Percentiles rank a stretch among this genome's conserved stretches.
These are phyloP conservation scores for Erythrocercus mccallii DNA, from an alignment of 2,113 vertebrate genomes.

Conservation along the genomic window DNA sequence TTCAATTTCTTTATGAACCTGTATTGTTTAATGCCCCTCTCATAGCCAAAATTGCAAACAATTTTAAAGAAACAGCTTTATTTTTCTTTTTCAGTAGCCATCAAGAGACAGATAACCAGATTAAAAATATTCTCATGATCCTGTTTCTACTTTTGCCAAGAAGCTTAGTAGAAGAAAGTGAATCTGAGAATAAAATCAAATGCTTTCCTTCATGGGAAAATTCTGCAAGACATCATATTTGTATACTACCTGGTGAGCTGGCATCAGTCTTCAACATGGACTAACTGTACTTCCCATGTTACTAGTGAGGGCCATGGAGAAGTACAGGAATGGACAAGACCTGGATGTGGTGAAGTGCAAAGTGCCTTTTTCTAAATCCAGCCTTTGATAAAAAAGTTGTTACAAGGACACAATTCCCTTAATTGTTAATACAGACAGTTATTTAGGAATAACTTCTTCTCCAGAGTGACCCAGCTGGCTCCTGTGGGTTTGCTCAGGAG, in stretches of 20 bases:
- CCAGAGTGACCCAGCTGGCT: accelerated
- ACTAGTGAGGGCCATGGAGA: accelerated
- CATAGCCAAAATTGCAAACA: neutral
- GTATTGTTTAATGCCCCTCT: neutral
- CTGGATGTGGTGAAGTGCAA: neutral
- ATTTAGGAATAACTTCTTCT: neutral
- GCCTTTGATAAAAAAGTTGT: neutral
- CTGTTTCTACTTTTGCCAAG: neutral
- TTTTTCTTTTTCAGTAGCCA: neutral
- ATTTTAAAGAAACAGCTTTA: neutral
- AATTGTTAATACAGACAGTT: neutral
- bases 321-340: neutral
- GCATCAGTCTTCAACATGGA: neutral
- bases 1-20: neutral
- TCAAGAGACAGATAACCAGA: neutral
- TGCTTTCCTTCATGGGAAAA: neutral
- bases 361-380: neutral
- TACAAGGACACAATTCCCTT: neutral
- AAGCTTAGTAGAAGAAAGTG: neutral
- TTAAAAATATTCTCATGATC: neutral
- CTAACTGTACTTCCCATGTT: accelerated
- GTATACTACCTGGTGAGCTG: neutral
- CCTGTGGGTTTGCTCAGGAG: neutral
- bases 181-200: neutral
- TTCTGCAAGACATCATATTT: accelerated